A percentile compares a stretch with the other conserved stretches of the same genome.
phyloP scores from a whole-genome alignment of 1,140 invertebrate genomes.

The Zaprionus davidi region DNA sequence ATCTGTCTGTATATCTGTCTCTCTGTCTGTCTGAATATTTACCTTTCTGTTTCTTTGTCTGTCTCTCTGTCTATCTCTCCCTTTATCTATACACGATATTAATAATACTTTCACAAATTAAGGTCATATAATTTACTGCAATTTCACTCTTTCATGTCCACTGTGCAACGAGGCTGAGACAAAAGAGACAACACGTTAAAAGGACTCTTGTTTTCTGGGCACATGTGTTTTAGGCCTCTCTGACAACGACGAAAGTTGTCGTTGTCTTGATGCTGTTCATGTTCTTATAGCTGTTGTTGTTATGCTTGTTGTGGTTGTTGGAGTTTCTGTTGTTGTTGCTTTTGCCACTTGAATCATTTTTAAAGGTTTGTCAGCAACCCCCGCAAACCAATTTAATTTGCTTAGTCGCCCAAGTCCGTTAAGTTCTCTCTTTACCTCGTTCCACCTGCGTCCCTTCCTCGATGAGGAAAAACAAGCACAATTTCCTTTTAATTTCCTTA shows the following conservation, averaged over 20 bases:
- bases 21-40: too few species aligned
- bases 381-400: conserved; percentile 62
- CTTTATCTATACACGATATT: too few species aligned
- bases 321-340: conserved; percentile 25
- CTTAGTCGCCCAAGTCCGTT: conserved; percentile 10
- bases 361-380: conserved; percentile 63
- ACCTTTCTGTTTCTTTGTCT: too few species aligned
- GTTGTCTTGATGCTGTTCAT: neutral
- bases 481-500: conserved; percentile 79
- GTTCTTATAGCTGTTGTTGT: neutral
- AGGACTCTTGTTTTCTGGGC: conserved; percentile 18
- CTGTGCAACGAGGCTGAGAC: neutral
- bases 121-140: neutral
- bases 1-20: too few species aligned
- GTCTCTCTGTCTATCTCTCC: too few species aligned
- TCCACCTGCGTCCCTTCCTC: neutral
- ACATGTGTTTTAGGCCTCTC: conserved; percentile 14
- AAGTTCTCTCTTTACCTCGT: neutral
- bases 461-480: conserved; percentile 60
- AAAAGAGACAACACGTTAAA: conserved; percentile 8
- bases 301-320: conserved; percentile 7
- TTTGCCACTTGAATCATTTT: conserved; percentile 69
- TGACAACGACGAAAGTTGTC: neutral
- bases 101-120: neutral
- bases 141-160: conserved; percentile 20